Evolutionary conservation across 2,113 vertebrate species (phyloP).

Genomic region (Nycticorax nycticorax): DNA sequence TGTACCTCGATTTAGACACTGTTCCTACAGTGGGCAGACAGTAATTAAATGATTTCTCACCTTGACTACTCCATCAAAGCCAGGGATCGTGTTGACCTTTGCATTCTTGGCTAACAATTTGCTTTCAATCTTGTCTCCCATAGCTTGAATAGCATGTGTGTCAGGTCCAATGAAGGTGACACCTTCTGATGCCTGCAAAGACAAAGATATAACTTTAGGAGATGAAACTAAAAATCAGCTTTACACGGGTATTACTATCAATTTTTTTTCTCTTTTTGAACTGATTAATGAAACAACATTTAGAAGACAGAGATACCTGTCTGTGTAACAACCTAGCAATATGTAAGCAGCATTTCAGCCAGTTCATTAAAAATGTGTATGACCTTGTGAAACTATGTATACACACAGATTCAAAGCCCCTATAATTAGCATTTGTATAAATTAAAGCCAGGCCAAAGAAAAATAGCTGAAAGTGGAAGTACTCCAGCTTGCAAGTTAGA

Average conservation of each 20-base stretch:
- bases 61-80: constrained; percentile 96
- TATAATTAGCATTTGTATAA: constrained; percentile 54
- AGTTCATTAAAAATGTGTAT: constrained; percentile 47
- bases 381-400: constrained; percentile 39
- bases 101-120: constrained; percentile 95
- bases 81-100: constrained; percentile 96
- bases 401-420: constrained; percentile 25
- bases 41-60: constrained; percentile 74
- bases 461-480: constrained; percentile 33
- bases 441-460: constrained; percentile 42
- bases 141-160: constrained; percentile 90
- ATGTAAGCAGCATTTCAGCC: constrained; percentile 10
- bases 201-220: constrained; percentile 81
- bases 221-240: constrained; percentile 55
- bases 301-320: background rate
- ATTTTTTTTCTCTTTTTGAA: background rate
- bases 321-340: constrained; percentile 9
- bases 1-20: background rate
- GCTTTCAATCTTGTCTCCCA: constrained; percentile 99
- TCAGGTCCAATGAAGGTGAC: constrained; percentile 94
- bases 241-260: constrained; percentile 54
- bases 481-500: constrained; percentile 20
- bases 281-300: background rate
- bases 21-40: background rate
- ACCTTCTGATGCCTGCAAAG: constrained; percentile 86